Conservation (phyloP, 2,113 vertebrate species). For the Taurulus bubalis region DNA sequence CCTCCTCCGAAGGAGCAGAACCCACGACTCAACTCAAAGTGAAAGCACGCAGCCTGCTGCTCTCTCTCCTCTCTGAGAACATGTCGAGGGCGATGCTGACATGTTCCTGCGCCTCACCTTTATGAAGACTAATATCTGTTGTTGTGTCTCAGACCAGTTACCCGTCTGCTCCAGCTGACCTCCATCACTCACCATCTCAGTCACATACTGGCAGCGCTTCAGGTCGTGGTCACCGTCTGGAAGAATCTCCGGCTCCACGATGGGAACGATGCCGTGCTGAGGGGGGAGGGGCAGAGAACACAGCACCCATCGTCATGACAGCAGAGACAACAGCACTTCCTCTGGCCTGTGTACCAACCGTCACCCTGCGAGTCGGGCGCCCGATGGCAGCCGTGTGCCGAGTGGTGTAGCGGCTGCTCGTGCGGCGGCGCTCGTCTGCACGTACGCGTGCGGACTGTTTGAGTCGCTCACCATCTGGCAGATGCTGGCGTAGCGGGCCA, state of each 20-base stretch:
- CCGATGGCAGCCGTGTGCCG: not conserved
- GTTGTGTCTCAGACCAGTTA: not conserved
- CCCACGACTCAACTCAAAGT: not conserved
- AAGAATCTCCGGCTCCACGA: conserved; percentile 91
- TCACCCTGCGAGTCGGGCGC: not conserved
- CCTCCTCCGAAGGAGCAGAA: not conserved
- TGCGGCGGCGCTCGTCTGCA: not conserved
- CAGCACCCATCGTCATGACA: conserved; percentile 18
- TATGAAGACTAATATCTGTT: not conserved
- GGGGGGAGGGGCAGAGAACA: not conserved
- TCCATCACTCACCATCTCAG: conserved; percentile 88
- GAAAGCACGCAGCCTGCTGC: conserved; percentile 48
- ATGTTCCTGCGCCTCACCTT: too few species aligned
- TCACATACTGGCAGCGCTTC: conserved; percentile 89
- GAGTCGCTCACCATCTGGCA: conserved; percentile 76
- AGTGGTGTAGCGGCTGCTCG: not conserved
- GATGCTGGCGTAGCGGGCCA: conserved; percentile 90
- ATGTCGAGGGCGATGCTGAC: not conserved
- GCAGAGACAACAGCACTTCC: conserved; percentile 34
- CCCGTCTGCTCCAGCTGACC: not conserved
- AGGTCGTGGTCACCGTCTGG: conserved; percentile 90
- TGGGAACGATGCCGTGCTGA: conserved; percentile 90
- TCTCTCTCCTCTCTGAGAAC: not conserved
- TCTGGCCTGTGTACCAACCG: conserved; percentile 14
- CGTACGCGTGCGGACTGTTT: not conserved